A percentile compares a stretch with the other conserved stretches of the same genome.
phyloP scores from a whole-genome alignment of 1,140 invertebrate genomes.

The Conus ventricosus region DNA sequence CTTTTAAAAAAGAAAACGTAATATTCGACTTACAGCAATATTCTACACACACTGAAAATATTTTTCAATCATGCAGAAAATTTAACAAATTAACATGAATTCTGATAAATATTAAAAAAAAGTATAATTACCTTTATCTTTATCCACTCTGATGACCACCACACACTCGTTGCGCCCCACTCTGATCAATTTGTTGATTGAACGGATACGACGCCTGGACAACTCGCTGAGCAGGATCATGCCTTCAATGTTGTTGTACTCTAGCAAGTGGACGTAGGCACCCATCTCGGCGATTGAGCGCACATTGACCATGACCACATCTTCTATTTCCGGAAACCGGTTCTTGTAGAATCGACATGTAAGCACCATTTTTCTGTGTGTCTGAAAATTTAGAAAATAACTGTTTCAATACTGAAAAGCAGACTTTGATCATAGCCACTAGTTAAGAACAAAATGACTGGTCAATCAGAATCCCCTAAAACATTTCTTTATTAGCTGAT shows the following conservation, averaged over 20 bases:
- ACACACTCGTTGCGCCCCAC: slow-evolving; percentile 99
- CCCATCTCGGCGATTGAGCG: slow-evolving; percentile 99
- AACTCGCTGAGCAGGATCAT: slow-evolving; percentile 89
- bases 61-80: too few species aligned
- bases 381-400: background rate
- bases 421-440: too few species aligned
- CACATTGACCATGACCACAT: slow-evolving; percentile 99
- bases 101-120: background rate
- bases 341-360: slow-evolving; percentile 98
- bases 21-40: too few species aligned
- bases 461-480: background rate
- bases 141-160: slow-evolving; percentile 99
- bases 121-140: slow-evolving; percentile 91
- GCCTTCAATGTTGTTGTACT: slow-evolving; percentile 99
- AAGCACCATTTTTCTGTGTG: slow-evolving; percentile 84
- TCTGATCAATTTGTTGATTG: slow-evolving; percentile 99
- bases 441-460: background rate
- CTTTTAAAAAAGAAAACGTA: too few species aligned
- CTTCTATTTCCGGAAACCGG: slow-evolving; percentile 98
- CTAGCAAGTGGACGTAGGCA: slow-evolving; percentile 97
- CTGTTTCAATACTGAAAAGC: background rate
- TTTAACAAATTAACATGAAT: too few species aligned
- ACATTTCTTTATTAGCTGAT: too few species aligned
- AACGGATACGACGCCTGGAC: slow-evolving; percentile 97
- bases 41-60: too few species aligned